These are phyloP conservation scores for Oophaga pumilio DNA, from an alignment of 2,113 vertebrate species.

Conservation along the genomic window DNA sequence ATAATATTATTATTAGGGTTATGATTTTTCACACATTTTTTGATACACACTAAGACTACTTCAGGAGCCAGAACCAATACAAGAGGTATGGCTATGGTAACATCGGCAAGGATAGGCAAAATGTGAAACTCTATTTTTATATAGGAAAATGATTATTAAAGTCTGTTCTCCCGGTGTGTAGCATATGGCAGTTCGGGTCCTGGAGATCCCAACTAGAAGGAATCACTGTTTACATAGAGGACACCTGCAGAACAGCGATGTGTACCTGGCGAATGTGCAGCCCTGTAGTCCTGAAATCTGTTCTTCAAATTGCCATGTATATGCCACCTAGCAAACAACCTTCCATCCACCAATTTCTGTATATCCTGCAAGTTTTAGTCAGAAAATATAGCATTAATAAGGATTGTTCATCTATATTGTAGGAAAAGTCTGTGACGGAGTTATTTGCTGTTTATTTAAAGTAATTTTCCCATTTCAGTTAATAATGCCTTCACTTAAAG, in stretches of 20 bases:
- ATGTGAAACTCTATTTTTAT: background rate
- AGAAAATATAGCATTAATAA: background rate
- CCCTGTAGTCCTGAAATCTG: background rate
- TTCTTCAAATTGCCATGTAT: background rate
- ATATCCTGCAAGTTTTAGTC: background rate
- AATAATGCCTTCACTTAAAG: too few species aligned
- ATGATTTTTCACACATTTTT: background rate
- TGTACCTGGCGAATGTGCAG: background rate
- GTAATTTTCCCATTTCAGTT: background rate
- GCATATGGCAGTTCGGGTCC: background rate
- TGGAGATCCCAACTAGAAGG: background rate
- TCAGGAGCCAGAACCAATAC: background rate
- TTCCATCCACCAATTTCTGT: background rate
- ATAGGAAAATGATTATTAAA: background rate
- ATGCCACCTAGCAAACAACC: background rate
- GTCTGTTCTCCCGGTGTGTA: background rate
- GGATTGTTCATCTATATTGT: background rate
- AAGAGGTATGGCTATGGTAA: background rate
- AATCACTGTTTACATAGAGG: background rate
- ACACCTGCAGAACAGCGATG: background rate
- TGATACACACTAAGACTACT: background rate
- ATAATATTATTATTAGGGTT: background rate
- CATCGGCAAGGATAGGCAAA: background rate
- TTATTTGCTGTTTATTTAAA: background rate
- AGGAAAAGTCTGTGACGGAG: background rate